Evolutionary conservation across 2,113 vertebrate genomes (phyloP).

Genomic region (Raja brachyura): DNA sequence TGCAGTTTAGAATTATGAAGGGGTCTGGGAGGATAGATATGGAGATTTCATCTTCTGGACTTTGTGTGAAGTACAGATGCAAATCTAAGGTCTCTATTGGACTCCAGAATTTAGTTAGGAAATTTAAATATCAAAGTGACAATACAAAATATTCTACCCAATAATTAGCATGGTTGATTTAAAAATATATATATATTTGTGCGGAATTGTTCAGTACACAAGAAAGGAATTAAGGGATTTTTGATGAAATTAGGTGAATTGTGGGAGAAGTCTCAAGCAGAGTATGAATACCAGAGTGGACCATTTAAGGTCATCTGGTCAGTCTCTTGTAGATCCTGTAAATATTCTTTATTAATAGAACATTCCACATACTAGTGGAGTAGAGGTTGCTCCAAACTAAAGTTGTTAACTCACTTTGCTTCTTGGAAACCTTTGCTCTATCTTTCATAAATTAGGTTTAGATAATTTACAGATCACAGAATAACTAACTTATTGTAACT

Average conservation of each 20-base stretch:
- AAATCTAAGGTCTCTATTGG: background rate
- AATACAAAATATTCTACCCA: background rate
- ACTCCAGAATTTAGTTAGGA: background rate
- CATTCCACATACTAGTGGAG: background rate
- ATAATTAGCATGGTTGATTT: background rate
- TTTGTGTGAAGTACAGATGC: background rate
- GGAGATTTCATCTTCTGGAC: background rate
- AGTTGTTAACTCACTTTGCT: background rate
- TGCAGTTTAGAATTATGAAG: background rate
- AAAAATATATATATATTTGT: background rate
- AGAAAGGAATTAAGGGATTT: background rate
- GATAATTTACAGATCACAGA: background rate
- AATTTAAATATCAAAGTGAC: background rate
- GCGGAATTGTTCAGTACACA: background rate
- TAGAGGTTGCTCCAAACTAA: background rate
- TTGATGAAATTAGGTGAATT: background rate
- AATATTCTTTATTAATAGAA: background rate
- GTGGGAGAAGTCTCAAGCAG: background rate
- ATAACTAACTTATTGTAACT: too few relatives aligned
- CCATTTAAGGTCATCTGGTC: background rate
- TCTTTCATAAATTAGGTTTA: background rate
- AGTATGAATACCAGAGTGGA: background rate
- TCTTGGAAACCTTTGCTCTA: background rate
- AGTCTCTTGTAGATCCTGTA: background rate
- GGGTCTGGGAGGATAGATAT: background rate